These are phyloP conservation scores for Ia io DNA, from an alignment of 2,113 vertebrate species.

Conservation along the genomic window DNA sequence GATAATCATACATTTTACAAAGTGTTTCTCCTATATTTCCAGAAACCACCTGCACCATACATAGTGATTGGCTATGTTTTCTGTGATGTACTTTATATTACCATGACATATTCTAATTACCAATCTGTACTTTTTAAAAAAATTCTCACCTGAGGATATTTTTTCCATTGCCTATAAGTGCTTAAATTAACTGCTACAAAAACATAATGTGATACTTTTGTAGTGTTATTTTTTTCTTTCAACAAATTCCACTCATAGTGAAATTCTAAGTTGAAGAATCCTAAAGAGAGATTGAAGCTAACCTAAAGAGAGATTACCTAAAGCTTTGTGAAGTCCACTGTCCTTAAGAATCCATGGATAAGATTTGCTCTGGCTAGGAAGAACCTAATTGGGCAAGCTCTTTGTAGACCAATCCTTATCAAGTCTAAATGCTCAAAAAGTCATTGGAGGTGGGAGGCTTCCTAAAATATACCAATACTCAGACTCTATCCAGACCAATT, in stretches of 20 bases:
- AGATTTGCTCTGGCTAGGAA: background rate
- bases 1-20: background rate
- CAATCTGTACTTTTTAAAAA: background rate
- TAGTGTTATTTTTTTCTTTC: background rate
- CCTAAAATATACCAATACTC: background rate
- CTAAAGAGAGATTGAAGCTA: background rate
- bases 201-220: background rate
- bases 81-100: background rate
- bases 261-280: background rate
- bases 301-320: background rate
- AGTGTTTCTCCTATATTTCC: background rate
- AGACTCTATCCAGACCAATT: background rate
- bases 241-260: background rate
- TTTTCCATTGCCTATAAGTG: background rate
- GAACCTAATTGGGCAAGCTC: too few relatives aligned
- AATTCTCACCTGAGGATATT: too few relatives aligned
- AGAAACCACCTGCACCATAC: background rate
- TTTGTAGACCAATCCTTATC: background rate
- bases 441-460: background rate
- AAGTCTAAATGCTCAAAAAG: background rate
- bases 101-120: background rate
- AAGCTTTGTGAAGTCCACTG: background rate
- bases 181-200: background rate
- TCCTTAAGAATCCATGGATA: background rate
- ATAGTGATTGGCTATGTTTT: background rate